Evolutionary conservation across 2,797 vertebrate genomes (phyloP).

Genomic region (Epinephelus malabaricus): DNA sequence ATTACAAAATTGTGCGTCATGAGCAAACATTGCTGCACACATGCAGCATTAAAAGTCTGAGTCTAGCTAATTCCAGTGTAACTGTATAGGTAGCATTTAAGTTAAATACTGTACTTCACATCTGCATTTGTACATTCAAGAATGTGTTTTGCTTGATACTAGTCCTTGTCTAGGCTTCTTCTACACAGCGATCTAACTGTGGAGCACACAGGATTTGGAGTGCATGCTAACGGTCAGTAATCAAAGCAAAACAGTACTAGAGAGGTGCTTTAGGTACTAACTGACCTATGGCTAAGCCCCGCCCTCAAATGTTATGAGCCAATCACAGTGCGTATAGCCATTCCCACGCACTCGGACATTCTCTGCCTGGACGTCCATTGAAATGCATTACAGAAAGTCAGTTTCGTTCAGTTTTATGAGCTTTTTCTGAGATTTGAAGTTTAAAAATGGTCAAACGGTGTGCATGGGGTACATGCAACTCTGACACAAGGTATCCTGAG

Average conservation of each 20-base stretch:
- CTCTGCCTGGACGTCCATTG: too few relatives aligned
- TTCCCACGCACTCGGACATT: too few relatives aligned
- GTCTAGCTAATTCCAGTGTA: background rate
- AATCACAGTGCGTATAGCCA: too few relatives aligned
- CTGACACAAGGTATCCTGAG: too few relatives aligned
- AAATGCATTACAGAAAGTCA: too few relatives aligned
- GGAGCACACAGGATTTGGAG: background rate
- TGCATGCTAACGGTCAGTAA: background rate
- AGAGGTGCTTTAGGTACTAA: background rate
- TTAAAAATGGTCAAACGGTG: too few relatives aligned
- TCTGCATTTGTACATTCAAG: conserved; percentile 5
- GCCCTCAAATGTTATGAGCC: too few relatives aligned
- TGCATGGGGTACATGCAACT: too few relatives aligned
- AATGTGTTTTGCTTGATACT: background rate
- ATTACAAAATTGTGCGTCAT: conserved; percentile 19
- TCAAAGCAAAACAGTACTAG: too few relatives aligned
- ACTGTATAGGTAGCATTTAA: conserved; percentile 20
- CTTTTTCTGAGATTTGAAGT: too few relatives aligned
- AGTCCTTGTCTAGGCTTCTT: background rate
- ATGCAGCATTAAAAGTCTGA: background rate
- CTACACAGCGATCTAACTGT: background rate
- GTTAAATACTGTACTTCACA: conserved; percentile 14
- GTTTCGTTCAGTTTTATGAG: too few relatives aligned
- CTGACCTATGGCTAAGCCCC: too few relatives aligned
- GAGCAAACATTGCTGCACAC: conserved; percentile 17